Evolutionary conservation across 2,888 invertebrate genomes (phyloP), one percentile per base, ranked within the genome.

Genomic region (Idaea aversata): DNA sequence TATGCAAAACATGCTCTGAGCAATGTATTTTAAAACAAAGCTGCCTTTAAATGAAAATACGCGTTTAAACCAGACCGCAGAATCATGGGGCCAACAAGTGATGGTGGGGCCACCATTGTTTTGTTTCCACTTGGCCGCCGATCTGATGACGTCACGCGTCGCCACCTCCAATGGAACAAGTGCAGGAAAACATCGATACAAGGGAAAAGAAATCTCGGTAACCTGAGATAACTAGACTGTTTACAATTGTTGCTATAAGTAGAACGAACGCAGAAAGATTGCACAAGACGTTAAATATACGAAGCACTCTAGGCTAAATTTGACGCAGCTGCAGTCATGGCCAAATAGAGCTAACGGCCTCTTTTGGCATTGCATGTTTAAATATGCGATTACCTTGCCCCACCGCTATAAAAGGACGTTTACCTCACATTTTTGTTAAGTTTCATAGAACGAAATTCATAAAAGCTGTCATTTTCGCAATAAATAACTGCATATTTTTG

Each of bases 131-230:
- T 81, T 81, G 86, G 89, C 79, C 81, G 84, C 72, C 76, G 80
- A 86, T 83, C 86, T 83, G 88, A 88, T 90, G 85, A 89, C 86
- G 88, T 86, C 88, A 91, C 84, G 88, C 88, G 70, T 77, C 84
- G 86, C 83, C 88, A 87, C 86, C 83, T 86, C 80, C 80, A 78
- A 78, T 81, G 82, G 78, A 78, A 76, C 85, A 87, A 86, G 85
- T 83, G 80, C 75, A 79, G 71, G 73, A 77, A 71, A 73, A 71
- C 66, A 74, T 74, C 34, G 60, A 59, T 61, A 38, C 63, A 15
- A 57, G 47, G 47, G 47, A 61, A 64, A 15, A 36, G 36, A 5
- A 36, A 47, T 47, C 47, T 47, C 10, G 10, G 47, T 47, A 47
- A 47, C 47, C 47, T 7, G 47, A 47, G 47, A 47, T 47, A 4